phyloP scores from a whole-genome alignment of 2,797 vertebrate genomes.

The Novumbra hubbsi region DNA sequence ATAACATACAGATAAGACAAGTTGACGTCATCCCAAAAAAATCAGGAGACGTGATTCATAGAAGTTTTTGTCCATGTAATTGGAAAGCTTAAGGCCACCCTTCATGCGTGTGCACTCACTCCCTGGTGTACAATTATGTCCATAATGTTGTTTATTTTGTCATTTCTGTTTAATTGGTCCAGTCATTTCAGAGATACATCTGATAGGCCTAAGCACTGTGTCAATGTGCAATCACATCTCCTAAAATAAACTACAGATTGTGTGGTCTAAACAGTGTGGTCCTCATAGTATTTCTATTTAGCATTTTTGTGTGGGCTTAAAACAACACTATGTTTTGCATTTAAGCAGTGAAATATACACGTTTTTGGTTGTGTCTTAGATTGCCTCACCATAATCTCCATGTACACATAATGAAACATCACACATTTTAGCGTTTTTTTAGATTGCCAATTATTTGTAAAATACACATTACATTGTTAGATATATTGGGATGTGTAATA shows the following conservation, averaged over 20 bases:
- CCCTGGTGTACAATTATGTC: background rate
- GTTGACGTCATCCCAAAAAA: background rate
- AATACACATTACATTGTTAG: background rate
- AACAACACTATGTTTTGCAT: background rate
- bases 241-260: constrained; percentile 40
- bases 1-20: background rate
- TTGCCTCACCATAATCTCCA: no score
- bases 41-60: constrained; percentile 3
- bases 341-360: background rate
- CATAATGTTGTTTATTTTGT: background rate
- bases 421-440: background rate
- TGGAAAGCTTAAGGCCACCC: background rate
- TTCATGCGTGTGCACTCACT: background rate
- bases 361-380: background rate
- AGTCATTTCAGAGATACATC: constrained; percentile 7
- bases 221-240: constrained; percentile 37
- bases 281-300: background rate
- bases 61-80: background rate
- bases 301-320: background rate
- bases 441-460: background rate
- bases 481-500: background rate
- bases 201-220: constrained; percentile 6
- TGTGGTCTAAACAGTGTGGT: background rate
- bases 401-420: no score
- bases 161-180: constrained; percentile 2